Evolutionary conservation across 2,888 invertebrate species (phyloP).

Genomic region (Melanotus villosus): DNA sequence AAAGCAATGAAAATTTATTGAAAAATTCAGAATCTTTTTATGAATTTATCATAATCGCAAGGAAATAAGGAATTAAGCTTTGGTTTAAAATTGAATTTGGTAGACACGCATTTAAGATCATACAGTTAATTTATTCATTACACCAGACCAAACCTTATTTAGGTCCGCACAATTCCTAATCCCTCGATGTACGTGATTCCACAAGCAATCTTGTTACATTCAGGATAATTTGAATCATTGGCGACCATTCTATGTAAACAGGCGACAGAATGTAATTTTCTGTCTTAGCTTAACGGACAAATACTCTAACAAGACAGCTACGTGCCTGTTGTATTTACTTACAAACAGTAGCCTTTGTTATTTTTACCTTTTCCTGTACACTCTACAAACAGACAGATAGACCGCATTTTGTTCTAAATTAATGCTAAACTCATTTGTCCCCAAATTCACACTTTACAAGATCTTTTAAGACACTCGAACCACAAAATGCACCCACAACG

Average conservation of each 20-base stretch:
- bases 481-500: not conserved
- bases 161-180: constrained; percentile 42
- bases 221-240: constrained; percentile 49
- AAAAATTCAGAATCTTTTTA: no score
- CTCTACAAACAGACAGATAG: constrained; percentile 22
- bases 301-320: constrained; percentile 45
- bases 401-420: constrained; percentile 23
- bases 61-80: constrained; percentile 38
- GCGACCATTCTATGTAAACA: constrained; percentile 48
- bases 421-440: constrained; percentile 21
- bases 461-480: not conserved
- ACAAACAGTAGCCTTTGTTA: constrained; percentile 31
- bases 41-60: constrained; percentile 24
- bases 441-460: constrained; percentile 6
- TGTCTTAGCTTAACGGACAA: constrained; percentile 47
- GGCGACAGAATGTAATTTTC: constrained; percentile 47
- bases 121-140: constrained; percentile 47
- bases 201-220: constrained; percentile 48
- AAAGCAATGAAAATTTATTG: no score
- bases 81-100: constrained; percentile 42
- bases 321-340: constrained; percentile 45
- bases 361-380: constrained; percentile 27
- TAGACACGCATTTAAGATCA: constrained; percentile 40
- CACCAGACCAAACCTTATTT: constrained; percentile 40
- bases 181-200: constrained; percentile 45